Evolutionary conservation across 2,113 vertebrate genomes (phyloP), one percentile per base, ranked within the genome.

Genomic region (Aegotheles bennettii): DNA sequence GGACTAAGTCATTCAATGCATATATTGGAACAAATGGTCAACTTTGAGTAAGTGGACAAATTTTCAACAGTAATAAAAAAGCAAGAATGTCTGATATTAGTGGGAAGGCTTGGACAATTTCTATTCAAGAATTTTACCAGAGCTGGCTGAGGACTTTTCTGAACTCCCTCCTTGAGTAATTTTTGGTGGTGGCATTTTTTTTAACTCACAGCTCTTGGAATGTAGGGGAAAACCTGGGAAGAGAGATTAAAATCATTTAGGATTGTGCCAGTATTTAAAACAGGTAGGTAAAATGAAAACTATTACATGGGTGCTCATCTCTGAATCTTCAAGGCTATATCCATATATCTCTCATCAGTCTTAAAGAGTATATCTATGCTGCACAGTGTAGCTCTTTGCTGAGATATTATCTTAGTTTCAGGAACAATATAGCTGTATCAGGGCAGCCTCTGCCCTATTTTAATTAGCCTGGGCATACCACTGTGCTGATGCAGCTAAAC

Each of bases 351-450:
- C 38, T 94, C 83, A 67, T 33, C 68, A 84, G 79, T 79, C 68
- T 80, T 57, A 73, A 43, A 68, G 36, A 76, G 36, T 56, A 7
- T 64, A 40, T 47, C 59, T 86, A 3, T 61, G 61, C 64, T 77
- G 42, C 88, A 74, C 45, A 90, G 63, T 16, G n/a, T 71, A 94
- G 79, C 67, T 92, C 59, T 69, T 84, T 74, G 42, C 71, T 54
- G 35, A 96, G 96, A 96, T 97, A 93, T 1, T 56, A 95, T 96
- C 95, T 96, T 35, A 21, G 90, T 96, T 95, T 96, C 85, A 94
- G 86, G 85, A 96, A 90, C 71, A 92, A 54, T 92, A 69, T 74
- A 92, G 59, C 59, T 94, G 24, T 68, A 92, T 54, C 63, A 80
- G 50, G 65, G 71, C 83, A 93, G 94, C 75, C 94, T 95, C 96